These are phyloP conservation scores for Trichacis sp. DNA, from an alignment of 2,888 invertebrate genomes.

Conservation along the genomic window DNA sequence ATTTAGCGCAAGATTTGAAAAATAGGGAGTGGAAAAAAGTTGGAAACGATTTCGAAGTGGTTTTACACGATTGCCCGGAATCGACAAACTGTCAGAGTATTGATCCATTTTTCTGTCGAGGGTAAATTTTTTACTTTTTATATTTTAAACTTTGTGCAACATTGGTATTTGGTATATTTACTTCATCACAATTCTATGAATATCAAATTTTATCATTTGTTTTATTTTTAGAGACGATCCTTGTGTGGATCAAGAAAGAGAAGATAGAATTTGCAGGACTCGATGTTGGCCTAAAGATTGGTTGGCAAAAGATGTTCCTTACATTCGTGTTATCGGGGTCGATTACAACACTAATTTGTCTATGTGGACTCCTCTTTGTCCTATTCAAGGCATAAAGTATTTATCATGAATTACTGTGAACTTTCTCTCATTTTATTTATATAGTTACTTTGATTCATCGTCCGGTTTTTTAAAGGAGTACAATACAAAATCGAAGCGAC, in stretches of 20 bases:
- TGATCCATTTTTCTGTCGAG: constrained; percentile 71
- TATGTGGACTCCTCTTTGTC: constrained; percentile 83
- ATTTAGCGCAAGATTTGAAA: constrained; percentile 71
- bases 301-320: constrained; percentile 84
- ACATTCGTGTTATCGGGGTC: constrained; percentile 84
- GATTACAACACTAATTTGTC: constrained; percentile 90
- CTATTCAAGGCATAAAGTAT: no score
- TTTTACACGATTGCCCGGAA: constrained; percentile 76
- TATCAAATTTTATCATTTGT: no score
- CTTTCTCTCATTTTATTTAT: no score
- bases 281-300: constrained; percentile 96
- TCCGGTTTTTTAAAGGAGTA: constrained; percentile 64
- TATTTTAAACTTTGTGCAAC: no score
- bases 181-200: no score
- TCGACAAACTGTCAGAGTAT: constrained; percentile 66
- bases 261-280: constrained; percentile 70
- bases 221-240: constrained; percentile 50
- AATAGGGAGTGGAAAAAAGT: constrained; percentile 72
- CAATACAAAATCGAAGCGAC: constrained; percentile 76
- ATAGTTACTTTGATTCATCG: no score
- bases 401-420: no score
- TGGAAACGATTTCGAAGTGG: constrained; percentile 74
- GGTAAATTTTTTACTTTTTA: no score
- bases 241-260: constrained; percentile 50
- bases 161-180: no score